phyloP scores from a whole-genome alignment of 2,797 vertebrate genomes.

The Poeciliopsis paucimaculata region DNA sequence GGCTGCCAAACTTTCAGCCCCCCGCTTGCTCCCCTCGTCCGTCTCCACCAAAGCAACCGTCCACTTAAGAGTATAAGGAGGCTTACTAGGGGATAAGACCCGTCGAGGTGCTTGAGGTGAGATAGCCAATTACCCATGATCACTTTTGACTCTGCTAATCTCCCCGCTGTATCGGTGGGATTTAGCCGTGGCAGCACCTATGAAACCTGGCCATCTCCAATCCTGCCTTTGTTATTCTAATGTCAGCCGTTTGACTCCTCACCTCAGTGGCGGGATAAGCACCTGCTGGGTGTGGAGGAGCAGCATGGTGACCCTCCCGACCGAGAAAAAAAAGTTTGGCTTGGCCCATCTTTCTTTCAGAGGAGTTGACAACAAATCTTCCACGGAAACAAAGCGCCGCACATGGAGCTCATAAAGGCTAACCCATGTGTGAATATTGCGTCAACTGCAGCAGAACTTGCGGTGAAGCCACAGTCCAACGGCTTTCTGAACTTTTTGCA shows the following conservation, averaged over 20 bases:
- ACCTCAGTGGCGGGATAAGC: conserved; percentile 73
- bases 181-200: conserved; percentile 75
- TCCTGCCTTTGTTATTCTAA: conserved; percentile 81
- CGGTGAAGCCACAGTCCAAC: conserved; percentile 19
- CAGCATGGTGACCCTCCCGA: conserved; percentile 42
- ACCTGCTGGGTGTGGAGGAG: conserved; percentile 46
- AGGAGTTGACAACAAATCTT: conserved; percentile 18
- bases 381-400: conserved; percentile 35
- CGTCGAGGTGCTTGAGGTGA: conserved; percentile 78
- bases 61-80: conserved; percentile 80
- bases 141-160: conserved; percentile 85
- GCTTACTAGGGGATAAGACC: conserved; percentile 81
- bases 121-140: conserved; percentile 84
- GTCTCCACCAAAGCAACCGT: conserved; percentile 66
- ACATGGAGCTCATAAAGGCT: conserved; percentile 50
- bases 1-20: conserved; percentile 70
- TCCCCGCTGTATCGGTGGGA: conserved; percentile 72
- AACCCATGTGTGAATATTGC: conserved; percentile 45
- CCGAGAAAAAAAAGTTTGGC: not conserved
- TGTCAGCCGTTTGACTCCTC: conserved; percentile 75
- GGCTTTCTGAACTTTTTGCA: not conserved
- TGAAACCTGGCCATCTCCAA: conserved; percentile 70
- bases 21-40: conserved; percentile 27
- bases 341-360: not conserved
- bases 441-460: conserved; percentile 29